Evolutionary conservation across 2,888 invertebrate species (phyloP).

Genomic region (Alsophila aescularia): DNA sequence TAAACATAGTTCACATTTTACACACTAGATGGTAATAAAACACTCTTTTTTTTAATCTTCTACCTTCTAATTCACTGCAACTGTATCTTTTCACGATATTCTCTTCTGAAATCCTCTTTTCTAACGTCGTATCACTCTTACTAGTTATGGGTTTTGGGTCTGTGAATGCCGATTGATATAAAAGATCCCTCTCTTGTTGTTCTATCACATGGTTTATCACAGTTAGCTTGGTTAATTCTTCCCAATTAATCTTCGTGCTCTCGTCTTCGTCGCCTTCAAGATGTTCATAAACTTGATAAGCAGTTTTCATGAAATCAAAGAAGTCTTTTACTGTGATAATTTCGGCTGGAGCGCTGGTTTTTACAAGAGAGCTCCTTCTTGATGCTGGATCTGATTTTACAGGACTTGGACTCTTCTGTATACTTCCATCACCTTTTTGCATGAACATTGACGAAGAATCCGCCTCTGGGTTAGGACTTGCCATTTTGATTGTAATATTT

Average conservation of each 20-base stretch:
- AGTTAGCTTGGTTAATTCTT: conserved; percentile 77
- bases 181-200: conserved; percentile 74
- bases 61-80: conserved; percentile 75
- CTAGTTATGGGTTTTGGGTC: conserved; percentile 65
- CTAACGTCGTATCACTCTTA: conserved; percentile 69
- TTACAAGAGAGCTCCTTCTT: conserved; percentile 54
- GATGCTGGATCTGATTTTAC: conserved; percentile 52
- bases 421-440: conserved; percentile 58
- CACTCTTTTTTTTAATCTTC: background rate
- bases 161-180: conserved; percentile 60
- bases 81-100: conserved; percentile 66
- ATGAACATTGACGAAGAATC: conserved; percentile 73
- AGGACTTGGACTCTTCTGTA: conserved; percentile 60
- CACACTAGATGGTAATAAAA: conserved; percentile 42
- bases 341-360: conserved; percentile 72
- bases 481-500: conserved; percentile 54
- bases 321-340: conserved; percentile 88
- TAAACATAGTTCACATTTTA: conserved; percentile 1
- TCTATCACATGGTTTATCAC: conserved; percentile 79
- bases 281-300: conserved; percentile 87
- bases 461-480: conserved; percentile 63
- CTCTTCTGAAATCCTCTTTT: conserved; percentile 55
- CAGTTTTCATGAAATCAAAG: conserved; percentile 89
- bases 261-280: conserved; percentile 75
- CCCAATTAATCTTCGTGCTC: conserved; percentile 77